These are phyloP conservation scores for Gymnodraco acuticeps DNA, from an alignment of 2,797 vertebrate species.

Conservation along the genomic window DNA sequence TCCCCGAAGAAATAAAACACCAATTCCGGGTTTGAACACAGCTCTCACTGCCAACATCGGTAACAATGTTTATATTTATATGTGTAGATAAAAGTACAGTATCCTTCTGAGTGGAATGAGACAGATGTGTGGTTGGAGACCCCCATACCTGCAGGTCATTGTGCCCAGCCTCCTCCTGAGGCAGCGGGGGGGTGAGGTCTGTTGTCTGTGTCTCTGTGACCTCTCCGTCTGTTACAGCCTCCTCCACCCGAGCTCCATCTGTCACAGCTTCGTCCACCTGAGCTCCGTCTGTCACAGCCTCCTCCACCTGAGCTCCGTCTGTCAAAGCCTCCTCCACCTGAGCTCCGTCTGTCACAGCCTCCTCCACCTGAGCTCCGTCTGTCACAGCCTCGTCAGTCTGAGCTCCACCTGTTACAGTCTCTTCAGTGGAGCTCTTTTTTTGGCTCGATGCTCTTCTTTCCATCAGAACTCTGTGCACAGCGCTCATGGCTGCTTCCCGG, in stretches of 20 bases:
- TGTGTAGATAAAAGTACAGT: background rate
- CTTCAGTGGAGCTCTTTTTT: conserved; percentile 6
- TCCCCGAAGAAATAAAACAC: background rate
- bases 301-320: background rate
- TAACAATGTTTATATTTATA: background rate
- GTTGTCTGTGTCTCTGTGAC: background rate
- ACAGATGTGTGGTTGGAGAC: background rate
- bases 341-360: background rate
- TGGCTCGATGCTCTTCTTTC: conserved; percentile 34
- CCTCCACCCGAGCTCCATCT: too few species aligned
- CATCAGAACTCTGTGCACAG: conserved; percentile 90
- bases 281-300: background rate
- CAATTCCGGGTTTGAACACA: background rate
- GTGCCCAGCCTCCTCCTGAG: background rate
- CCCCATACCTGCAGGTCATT: conserved; percentile 38
- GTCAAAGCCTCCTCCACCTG: background rate
- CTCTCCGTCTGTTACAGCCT: background rate
- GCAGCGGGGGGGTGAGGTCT: background rate
- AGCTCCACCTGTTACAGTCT: background rate
- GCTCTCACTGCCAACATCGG: background rate
- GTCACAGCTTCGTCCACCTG: background rate
- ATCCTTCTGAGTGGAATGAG: background rate
- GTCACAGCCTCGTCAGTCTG: background rate
- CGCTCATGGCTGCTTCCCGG: conserved; percentile 91
- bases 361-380: background rate